phyloP scores from a whole-genome alignment of 2,888 invertebrate genomes.

The Plagodis pulveraria region DNA sequence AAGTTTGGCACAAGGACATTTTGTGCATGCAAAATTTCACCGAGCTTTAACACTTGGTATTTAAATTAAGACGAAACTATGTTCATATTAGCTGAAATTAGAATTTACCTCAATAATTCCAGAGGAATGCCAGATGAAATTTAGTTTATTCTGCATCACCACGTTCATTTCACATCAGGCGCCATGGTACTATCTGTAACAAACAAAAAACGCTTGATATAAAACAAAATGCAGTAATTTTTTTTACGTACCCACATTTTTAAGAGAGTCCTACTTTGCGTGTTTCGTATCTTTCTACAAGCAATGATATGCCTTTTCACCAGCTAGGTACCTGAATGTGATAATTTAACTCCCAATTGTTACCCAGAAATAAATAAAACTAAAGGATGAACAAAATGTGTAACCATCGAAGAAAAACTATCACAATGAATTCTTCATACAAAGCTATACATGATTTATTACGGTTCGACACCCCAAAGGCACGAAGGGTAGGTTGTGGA shows the following conservation, averaged over 20 bases:
- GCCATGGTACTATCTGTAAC: slow-evolving; percentile 10
- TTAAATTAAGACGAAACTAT: too few species aligned
- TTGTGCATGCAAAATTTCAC: too few species aligned
- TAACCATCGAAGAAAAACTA: background rate
- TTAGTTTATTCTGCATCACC: background rate
- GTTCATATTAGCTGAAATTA: too few species aligned
- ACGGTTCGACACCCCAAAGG: slow-evolving; percentile 34
- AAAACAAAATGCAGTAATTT: background rate
- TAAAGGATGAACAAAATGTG: background rate
- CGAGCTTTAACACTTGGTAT: too few species aligned
- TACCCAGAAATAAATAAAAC: background rate
- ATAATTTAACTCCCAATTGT: slow-evolving; percentile 1
- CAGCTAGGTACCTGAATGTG: slow-evolving; percentile 4
- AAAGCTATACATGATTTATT: slow-evolving; percentile 30
- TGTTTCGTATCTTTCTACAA: background rate
- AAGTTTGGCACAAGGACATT: too few species aligned
- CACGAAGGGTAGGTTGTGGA: slow-evolving; percentile 44
- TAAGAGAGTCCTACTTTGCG: background rate
- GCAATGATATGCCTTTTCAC: background rate
- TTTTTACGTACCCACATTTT: too few species aligned
- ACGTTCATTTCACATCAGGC: slow-evolving; percentile 9
- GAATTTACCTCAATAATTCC: too few species aligned
- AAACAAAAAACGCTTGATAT: background rate
- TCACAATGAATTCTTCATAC: slow-evolving; percentile 17
- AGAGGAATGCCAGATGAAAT: background rate